Percentiles rank a stretch among this genome's conserved stretches.
These are phyloP conservation scores for Batillaria attramentaria DNA, from an alignment of 1,140 invertebrate genomes.

Conservation along the genomic window DNA sequence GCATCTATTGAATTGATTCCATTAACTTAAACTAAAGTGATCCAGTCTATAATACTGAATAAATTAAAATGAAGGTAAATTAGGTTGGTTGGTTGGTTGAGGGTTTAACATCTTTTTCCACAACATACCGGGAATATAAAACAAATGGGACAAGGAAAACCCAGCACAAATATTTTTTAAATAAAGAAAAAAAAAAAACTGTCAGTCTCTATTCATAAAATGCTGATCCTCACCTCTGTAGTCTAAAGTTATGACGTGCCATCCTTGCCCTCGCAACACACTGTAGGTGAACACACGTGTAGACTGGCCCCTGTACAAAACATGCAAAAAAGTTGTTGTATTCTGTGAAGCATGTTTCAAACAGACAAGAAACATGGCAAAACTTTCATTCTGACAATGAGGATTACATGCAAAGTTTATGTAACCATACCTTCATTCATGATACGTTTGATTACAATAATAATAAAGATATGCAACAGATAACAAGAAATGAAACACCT, in stretches of 20 bases:
- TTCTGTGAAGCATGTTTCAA: neutral
- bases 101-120: no score
- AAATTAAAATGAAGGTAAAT: no score
- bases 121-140: no score
- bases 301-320: neutral
- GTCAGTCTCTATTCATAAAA: no score
- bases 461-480: neutral
- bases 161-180: no score
- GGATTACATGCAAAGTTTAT: neutral
- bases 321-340: neutral
- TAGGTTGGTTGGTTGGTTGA: no score
- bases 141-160: no score
- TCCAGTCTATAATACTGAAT: no score
- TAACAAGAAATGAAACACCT: no score
- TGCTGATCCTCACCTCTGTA: neutral
- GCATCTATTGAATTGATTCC: no score
- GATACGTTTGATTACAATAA: neutral
- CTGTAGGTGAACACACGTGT: neutral
- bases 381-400: neutral
- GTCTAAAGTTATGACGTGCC: slow-evolving; percentile 12
- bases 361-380: neutral
- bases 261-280: neutral
- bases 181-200: no score
- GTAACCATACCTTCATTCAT: neutral
- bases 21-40: no score